Evolutionary conservation across 2,797 vertebrate genomes (phyloP), one percentile per base, ranked within the genome.

Genomic region (Pygocentrus nattereri): DNA sequence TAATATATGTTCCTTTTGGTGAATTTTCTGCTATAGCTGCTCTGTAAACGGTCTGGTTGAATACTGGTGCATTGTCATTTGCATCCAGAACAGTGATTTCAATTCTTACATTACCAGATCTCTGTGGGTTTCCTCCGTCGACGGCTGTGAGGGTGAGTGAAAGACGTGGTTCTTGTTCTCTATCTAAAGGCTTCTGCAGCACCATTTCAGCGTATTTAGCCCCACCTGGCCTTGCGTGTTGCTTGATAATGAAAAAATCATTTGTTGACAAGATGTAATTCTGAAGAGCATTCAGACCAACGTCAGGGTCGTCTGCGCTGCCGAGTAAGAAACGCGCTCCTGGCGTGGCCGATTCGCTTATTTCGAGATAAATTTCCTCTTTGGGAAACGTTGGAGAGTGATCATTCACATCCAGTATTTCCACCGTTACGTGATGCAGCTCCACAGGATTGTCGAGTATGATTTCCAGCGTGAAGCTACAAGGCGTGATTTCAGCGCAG

Each of bases 381-480:
- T 62, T 15, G 58, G 61, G 65, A 78, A 85, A 85, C 0, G 1
- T 8, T 0, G 86, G 83, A 0, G 78, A 30, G 56, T 87, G 62
- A 8, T 87, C 85, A 65, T 85, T 87, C 6, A 81, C 5, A 47
- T 87, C 83, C n/a, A 1, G 30, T 18, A 85, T 65, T 38, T 83
- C 84, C 1, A 87, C 58, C 2, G 91, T 19, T 1, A 38, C 78
- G 38, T 85, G 23, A 0, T 75, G 73, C 4, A 81, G 54, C 0
- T 74, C 73, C 21, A 84, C 70, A 0, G 84, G 81, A 3, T 90
- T 91, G 76, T 89, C 78, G 38, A 74, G 80, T n/a, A 90, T 89
- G 0, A 92, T 88, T 72, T 94, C 88, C n/a, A 92, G 61, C 76
- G 89, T 76, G 47, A 93, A 3, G 59, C 90, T 86, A 61, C 92